Evolutionary conservation across 1,140 invertebrate species (phyloP), one percentile per base, ranked within the genome.

Genomic region (Eurytemora carolleeae): DNA sequence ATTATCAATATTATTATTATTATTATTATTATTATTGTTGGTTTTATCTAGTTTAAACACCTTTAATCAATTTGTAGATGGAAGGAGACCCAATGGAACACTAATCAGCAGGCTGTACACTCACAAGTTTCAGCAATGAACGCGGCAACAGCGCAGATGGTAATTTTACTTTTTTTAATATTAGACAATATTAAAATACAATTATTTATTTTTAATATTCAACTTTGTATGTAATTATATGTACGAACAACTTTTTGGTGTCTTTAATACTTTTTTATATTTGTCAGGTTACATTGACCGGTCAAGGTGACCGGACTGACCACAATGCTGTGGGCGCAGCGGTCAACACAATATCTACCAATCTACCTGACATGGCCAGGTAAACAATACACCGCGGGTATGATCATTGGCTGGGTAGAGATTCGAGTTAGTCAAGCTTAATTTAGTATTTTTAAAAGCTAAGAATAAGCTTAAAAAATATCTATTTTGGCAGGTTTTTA

Each of bases 91-190:
- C 88, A 85, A 2, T 76, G 96, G 69, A 94, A 97, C 71, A 87
- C 92, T 16, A 92, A 91, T 70, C 92, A 93, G 69, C 92, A 98
- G 73, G 91, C 86, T 67, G 87, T 98, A 19, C 87, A 87, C 26
- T 90, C 88, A 26, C 90, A 98, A 72, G 85, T 98, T 67, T 94
- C 93, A 15, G 93, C 93, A 25, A 98, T 98, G 92, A 98, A 93
- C 76, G 94, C 93, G 0, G 94, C 94, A 44, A 98, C 94, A 0
- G 95, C 95, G 16, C 90, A 97, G 72, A 82, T 98, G 3, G 89
- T 98, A n/a, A n/a, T n/a, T 95, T 91, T 0, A 74, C 94, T 31
- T 94, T 91, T 1, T 87, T 88, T n/a, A n/a, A n/a, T n/a, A n/a
- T n/a, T n/a, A n/a, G n/a, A n/a, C n/a, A n/a, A n/a, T n/a, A n/a